Conservation (phyloP, 1,140 invertebrate species). For the Stegodyphus mimosarum region DNA sequence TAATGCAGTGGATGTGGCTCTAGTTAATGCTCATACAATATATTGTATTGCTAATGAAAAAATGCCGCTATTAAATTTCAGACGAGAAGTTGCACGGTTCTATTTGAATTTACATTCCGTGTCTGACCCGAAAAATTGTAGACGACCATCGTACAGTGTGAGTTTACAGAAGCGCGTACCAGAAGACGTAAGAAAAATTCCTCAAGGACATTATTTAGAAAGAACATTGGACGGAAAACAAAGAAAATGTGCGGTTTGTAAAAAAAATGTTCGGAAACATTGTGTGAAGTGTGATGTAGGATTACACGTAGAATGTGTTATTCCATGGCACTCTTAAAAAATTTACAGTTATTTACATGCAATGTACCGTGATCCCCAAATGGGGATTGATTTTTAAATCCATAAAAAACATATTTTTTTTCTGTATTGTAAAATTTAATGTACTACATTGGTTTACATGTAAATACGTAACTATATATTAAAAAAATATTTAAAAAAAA, state of each 20-base stretch:
- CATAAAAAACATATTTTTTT: too few relatives aligned
- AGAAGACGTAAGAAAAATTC: slow-evolving; percentile 31
- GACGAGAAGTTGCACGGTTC: slow-evolving; percentile 36
- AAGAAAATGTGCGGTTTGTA: slow-evolving; percentile 36
- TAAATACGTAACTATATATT: too few relatives aligned
- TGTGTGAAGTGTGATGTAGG: slow-evolving; percentile 34
- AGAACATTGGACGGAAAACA: slow-evolving; percentile 34
- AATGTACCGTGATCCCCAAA: slow-evolving; percentile 39
- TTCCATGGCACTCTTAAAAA: slow-evolving; percentile 39
- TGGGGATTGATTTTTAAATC: slow-evolving; percentile 38
- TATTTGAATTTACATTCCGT: slow-evolving; percentile 40
- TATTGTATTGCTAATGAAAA: slow-evolving; percentile 38
- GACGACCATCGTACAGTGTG: slow-evolving; percentile 15
- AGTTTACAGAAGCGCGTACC: slow-evolving; percentile 22
- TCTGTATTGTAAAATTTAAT: too few relatives aligned
- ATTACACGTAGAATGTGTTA: slow-evolving; percentile 38
- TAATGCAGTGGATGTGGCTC: slow-evolving; percentile 38
- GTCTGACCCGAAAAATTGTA: slow-evolving; percentile 28
- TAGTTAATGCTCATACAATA: slow-evolving; percentile 40
- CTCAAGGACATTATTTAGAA: slow-evolving; percentile 31
- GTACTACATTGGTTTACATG: too few relatives aligned
- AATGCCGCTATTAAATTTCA: slow-evolving; percentile 38
- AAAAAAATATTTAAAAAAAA: neutral
- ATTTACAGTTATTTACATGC: slow-evolving; percentile 38
- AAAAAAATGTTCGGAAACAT: slow-evolving; percentile 35